These are phyloP conservation scores for Caenorhabditis elegans DNA, from an alignment of 1,140 invertebrate genomes.

Conservation along the genomic window WBcel235 BX284604.4:5185001-5185500, in stretches of 20 bases:
- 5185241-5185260: background rate
- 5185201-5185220: background rate
- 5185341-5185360: too few species aligned
- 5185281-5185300: too few species aligned
- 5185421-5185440: too few species aligned
- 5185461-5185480: too few species aligned
- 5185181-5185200: background rate
- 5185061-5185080: background rate
- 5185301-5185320: too few species aligned
- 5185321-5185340: too few species aligned
- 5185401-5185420: too few species aligned
- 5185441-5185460: too few species aligned
- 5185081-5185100: background rate
- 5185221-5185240: background rate
- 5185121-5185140: conserved; percentile 21
- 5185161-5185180: conserved; percentile 2
- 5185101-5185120: conserved; percentile 15
- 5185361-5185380: too few species aligned
- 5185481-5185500: too few species aligned
- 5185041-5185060: background rate
- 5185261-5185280: too few species aligned
- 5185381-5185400: too few species aligned
- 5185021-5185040: background rate
- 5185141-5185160: background rate
- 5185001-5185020: background rate